Evolutionary conservation across 2,888 invertebrate genomes (phyloP).

Genomic region (Drosophila mayaguana): DNA sequence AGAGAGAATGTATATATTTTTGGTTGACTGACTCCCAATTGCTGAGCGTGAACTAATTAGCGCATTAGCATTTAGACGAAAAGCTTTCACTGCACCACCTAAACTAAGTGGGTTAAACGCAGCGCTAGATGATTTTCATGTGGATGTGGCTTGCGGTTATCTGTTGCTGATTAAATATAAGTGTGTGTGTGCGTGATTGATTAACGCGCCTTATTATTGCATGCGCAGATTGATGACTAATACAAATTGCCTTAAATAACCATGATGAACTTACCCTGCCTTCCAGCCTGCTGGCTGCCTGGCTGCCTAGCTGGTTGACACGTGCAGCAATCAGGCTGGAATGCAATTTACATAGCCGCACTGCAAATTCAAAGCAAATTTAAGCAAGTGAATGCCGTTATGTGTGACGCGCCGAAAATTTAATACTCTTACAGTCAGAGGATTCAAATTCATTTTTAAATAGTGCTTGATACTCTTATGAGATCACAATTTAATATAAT

Average conservation of each 20-base stretch:
- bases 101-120: slow-evolving; percentile 52
- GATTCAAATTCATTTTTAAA: neutral
- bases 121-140: slow-evolving; percentile 27
- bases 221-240: slow-evolving; percentile 48
- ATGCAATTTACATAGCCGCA: slow-evolving; percentile 55
- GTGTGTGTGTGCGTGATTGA: slow-evolving; percentile 16
- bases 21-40: slow-evolving; percentile 33
- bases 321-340: slow-evolving; percentile 41
- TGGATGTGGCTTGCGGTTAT: slow-evolving; percentile 28
- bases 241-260: slow-evolving; percentile 63
- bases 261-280: slow-evolving; percentile 41
- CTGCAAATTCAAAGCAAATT: slow-evolving; percentile 58
- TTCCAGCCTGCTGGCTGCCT: neutral
- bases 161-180: slow-evolving; percentile 56
- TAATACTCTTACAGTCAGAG: neutral
- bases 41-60: slow-evolving; percentile 68
- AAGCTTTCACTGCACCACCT: slow-evolving; percentile 49
- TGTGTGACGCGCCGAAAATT: neutral
- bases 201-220: slow-evolving; percentile 48
- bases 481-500: too few species aligned
- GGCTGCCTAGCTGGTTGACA: slow-evolving; percentile 17
- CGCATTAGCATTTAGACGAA: slow-evolving; percentile 59
- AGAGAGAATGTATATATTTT: neutral
- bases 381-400: slow-evolving; percentile 8
- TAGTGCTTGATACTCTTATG: too few species aligned